Base-by-base conservation (phyloP, 2,797 vertebrate genomes). In the Ctenochaetus hawaiiensis region DNA sequence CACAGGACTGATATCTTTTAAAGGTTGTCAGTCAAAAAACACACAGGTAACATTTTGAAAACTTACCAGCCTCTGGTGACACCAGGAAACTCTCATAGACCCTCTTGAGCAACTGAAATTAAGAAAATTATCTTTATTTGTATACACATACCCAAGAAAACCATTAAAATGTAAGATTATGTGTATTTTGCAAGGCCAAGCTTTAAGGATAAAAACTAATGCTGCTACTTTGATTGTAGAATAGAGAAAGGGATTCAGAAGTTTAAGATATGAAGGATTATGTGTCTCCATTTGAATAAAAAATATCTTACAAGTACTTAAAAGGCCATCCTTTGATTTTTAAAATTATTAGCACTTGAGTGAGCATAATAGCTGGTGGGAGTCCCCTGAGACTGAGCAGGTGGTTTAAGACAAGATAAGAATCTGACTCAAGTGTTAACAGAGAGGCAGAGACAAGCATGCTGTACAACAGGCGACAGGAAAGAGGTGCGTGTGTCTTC, bases 31-130 rank as follows among this genome's bases (percentile, higher is more conserved):
- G 23, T 22, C 16, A 37, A 52, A 54, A 69, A 5, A 4, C 5
- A 37, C 16, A 16, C 18, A 8, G 47, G 44, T 11, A 13, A 52
- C 6, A 34, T 18, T 22, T 9, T 49, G 30, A 74, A n/a, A 45
- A 80, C 91, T 92, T 95, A 98, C 97, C 96, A 77, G 96, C 83
- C 89, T 99, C 98, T 77, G 97, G 85, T 86, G 96, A 92, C 85
- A 97, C 96, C 89, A 99, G 94, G 93, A 95, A 97, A 81, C 82
- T 96, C 80, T 96, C 98, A 70, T 99, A 99, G 45, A 97, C 94
- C 79, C 96, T 96, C 93, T 98, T 99, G 93, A 99, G 93, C 74
- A 99, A 94, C 98, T 99, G 93, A 57, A 92, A 95, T 84, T 78
- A 72, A 69, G 86, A 67, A 70, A 4, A 72, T 0, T 1, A 48